These are phyloP conservation scores for Cryptotis parvus DNA, from an alignment of 2,113 vertebrate genomes.

Conservation along the genomic window DNA sequence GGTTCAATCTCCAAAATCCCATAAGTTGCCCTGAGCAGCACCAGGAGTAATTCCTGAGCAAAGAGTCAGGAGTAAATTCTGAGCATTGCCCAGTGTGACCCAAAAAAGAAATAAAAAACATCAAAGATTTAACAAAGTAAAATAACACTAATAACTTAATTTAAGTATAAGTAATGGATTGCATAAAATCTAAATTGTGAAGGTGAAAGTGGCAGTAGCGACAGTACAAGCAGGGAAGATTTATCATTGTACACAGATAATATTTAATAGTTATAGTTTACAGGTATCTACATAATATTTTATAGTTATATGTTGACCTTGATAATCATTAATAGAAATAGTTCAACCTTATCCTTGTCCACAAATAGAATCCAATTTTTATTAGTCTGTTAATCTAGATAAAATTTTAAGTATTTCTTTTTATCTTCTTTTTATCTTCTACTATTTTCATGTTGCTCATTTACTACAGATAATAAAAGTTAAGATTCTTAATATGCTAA, in stretches of 20 bases:
- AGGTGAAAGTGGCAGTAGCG: neutral
- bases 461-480: slow-evolving; percentile 39
- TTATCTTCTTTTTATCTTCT: slow-evolving; percentile 1
- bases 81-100: no score
- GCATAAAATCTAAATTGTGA: slow-evolving; percentile 4
- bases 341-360: slow-evolving; percentile 37
- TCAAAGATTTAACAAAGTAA: slow-evolving; percentile 45
- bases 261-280: slow-evolving; percentile 27
- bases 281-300: neutral
- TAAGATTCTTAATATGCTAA: slow-evolving; percentile 3
- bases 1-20: no score
- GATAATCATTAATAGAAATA: neutral
- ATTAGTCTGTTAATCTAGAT: slow-evolving; percentile 17
- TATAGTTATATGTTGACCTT: neutral
- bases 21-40: no score
- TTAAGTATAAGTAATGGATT: neutral
- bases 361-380: slow-evolving; percentile 6
- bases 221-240: neutral
- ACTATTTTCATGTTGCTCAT: slow-evolving; percentile 6
- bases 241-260: slow-evolving; percentile 1
- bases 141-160: neutral
- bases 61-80: no score
- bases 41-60: no score
- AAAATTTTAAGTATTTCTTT: neutral
- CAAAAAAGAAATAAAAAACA: no score